Conservation (phyloP, 2,888 invertebrate species). For the Polydrusus cervinus region DNA sequence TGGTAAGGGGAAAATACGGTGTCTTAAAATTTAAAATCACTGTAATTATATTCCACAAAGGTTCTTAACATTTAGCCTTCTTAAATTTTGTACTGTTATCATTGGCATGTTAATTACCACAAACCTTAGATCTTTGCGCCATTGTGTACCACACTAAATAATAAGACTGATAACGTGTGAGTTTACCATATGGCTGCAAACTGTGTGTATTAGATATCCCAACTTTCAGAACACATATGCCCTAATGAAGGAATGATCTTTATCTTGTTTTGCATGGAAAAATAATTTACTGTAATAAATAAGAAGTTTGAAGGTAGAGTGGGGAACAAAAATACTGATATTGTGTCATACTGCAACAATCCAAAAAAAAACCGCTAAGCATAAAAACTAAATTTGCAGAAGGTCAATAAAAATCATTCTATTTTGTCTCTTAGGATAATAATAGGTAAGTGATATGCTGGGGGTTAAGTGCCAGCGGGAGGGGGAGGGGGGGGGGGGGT, state of each 20-base stretch:
- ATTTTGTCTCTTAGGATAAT: too few species aligned
- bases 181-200: constrained; percentile 59
- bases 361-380: too few species aligned
- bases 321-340: not conserved
- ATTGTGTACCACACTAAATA: constrained; percentile 44
- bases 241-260: constrained; percentile 53
- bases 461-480: too few species aligned
- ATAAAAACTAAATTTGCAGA: too few species aligned
- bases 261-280: constrained; percentile 25
- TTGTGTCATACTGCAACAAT: not conserved
- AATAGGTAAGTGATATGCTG: too few species aligned
- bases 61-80: not conserved
- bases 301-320: not conserved
- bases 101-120: constrained; percentile 9
- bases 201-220: constrained; percentile 57
- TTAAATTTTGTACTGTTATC: constrained; percentile 2
- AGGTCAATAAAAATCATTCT: too few species aligned
- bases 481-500: too few species aligned
- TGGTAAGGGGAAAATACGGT: too few species aligned
- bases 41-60: too few species aligned
- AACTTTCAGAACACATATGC: constrained; percentile 43
- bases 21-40: too few species aligned
- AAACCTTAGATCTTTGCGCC: constrained; percentile 27
- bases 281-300: too few species aligned
- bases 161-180: constrained; percentile 59